Percentiles rank a stretch among this genome's conserved stretches.
Conservation (phyloP, 2,888 invertebrate genomes). For the Cantharis rustica region DNA sequence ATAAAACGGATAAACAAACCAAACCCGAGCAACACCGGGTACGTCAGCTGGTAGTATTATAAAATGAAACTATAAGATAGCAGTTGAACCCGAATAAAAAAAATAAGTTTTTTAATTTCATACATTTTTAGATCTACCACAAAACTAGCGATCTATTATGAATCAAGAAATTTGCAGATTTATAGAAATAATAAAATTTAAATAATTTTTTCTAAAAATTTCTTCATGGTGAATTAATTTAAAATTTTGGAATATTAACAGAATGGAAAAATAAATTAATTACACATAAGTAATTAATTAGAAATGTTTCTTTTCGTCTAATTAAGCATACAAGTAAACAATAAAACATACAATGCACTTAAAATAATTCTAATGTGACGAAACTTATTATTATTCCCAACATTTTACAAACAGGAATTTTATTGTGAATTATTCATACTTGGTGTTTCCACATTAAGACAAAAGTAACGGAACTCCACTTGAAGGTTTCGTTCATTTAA, state of each 20-base stretch:
- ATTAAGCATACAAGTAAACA: background rate
- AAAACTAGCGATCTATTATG: too few relatives aligned
- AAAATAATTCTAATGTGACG: conserved; percentile 5
- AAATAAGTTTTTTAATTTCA: too few relatives aligned
- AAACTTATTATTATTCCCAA: conserved; percentile 6
- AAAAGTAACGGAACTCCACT: conserved; percentile 11
- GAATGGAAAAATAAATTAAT: background rate
- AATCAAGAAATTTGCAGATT: too few relatives aligned
- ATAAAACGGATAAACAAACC: too few relatives aligned
- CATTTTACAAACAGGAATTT: conserved; percentile 7
- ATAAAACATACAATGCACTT: background rate
- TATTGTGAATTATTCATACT: conserved; percentile 15
- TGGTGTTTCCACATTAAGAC: conserved; percentile 4
- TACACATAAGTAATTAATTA: background rate
- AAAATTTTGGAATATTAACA: background rate
- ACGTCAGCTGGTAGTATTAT: too few relatives aligned
- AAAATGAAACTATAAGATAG: too few relatives aligned
- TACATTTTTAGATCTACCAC: too few relatives aligned
- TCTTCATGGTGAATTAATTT: background rate
- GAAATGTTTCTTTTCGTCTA: background rate
- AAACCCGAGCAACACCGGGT: too few relatives aligned
- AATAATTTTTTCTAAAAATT: background rate
- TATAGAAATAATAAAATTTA: too few relatives aligned
- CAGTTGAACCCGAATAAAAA: too few relatives aligned
- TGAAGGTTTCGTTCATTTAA: conserved; percentile 9